These are phyloP conservation scores for Cheilosia vernalis DNA, from an alignment of 2,888 invertebrate species.

Conservation along the genomic window DNA sequence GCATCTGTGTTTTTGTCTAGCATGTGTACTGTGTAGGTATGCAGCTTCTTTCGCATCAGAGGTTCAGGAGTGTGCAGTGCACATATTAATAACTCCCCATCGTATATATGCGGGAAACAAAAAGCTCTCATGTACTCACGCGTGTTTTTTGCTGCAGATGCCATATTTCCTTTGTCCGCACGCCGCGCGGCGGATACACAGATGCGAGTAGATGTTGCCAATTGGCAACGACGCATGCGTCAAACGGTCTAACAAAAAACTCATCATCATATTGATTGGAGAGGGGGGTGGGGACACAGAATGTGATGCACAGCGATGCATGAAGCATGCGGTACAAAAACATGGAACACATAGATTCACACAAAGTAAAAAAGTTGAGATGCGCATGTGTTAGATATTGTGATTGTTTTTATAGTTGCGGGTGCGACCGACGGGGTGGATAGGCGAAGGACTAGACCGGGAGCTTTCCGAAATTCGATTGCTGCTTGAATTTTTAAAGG, in stretches of 20 bases:
- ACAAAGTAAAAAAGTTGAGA: conserved; percentile 38
- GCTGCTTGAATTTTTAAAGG: conserved; percentile 24
- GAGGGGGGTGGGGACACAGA: conserved; percentile 10
- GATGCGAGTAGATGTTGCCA: conserved; percentile 63
- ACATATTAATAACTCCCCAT: conserved; percentile 49
- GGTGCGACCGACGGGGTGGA: not conserved
- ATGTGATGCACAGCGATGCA: conserved; percentile 64
- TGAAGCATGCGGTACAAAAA: conserved; percentile 51
- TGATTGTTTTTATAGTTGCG: not conserved
- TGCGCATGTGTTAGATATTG: conserved; percentile 62
- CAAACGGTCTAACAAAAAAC: conserved; percentile 71
- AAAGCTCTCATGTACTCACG: conserved; percentile 48
- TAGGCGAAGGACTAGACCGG: conserved; percentile 15
- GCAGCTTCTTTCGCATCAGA: not conserved
- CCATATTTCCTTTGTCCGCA: conserved; percentile 26
- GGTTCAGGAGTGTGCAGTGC: conserved; percentile 5
- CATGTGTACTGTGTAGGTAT: conserved; percentile 21
- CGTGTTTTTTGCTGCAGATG: conserved; percentile 41
- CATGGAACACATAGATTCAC: conserved; percentile 27
- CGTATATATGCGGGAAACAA: conserved; percentile 17
- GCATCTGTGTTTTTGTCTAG: conserved; percentile 50
- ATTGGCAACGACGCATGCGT: conserved; percentile 69
- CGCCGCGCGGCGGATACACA: conserved; percentile 14
- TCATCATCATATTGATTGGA: conserved; percentile 31
- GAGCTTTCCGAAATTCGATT: conserved; percentile 31